Evolutionary conservation across 2,797 vertebrate species (phyloP).

Genomic region (Iguana delicatissima): DNA sequence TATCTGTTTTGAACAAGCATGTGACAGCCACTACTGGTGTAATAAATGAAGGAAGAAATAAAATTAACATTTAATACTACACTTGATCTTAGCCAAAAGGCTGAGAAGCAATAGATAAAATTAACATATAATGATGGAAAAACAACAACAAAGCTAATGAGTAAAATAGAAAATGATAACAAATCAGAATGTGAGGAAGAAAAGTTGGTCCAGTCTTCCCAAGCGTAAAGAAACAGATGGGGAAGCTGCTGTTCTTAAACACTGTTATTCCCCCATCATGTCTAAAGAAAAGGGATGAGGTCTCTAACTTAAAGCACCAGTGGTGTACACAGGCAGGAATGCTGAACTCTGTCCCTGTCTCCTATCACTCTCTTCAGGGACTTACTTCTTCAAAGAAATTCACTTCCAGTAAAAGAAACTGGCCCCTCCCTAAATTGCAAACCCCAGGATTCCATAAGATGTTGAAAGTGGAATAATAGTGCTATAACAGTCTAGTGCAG

Average conservation of each 20-base stretch:
- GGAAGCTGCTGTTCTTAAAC: not conserved
- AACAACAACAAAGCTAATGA: not conserved
- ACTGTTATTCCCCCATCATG: not conserved
- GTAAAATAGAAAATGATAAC: not conserved
- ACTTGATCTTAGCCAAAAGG: too few species aligned
- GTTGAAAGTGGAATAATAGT: too few species aligned
- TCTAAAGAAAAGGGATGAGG: not conserved
- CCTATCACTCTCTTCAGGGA: not conserved
- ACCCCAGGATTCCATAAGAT: too few species aligned
- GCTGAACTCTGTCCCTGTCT: not conserved
- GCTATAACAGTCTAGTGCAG: too few species aligned
- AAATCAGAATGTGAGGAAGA: not conserved
- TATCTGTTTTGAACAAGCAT: not conserved
- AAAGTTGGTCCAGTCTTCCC: not conserved
- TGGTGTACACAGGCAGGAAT: not conserved
- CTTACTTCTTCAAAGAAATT: not conserved
- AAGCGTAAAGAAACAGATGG: too few species aligned
- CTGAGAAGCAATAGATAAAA: not conserved
- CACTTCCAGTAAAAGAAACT: not conserved
- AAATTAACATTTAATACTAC: too few species aligned
- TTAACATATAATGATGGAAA: not conserved
- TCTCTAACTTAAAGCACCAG: not conserved
- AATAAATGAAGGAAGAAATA: not conserved
- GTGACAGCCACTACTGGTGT: not conserved
- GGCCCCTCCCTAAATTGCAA: too few species aligned